Conservation (phyloP, 2,797 vertebrate species). For the Euthynnus affinis region DNA sequence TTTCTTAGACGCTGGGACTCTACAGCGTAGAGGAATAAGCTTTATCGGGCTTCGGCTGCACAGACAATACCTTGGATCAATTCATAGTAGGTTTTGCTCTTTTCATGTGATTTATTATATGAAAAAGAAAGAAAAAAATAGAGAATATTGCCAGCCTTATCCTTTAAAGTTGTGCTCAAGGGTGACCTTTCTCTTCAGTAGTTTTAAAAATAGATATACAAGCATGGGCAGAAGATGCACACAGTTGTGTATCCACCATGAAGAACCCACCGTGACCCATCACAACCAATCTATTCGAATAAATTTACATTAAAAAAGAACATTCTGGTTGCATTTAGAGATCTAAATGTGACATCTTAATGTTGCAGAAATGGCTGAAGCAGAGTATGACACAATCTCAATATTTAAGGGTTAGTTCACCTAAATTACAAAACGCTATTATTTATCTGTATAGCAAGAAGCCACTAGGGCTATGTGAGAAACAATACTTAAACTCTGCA, state of each 20-base stretch:
- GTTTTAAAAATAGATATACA: constrained; percentile 29
- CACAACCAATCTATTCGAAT: constrained; percentile 27
- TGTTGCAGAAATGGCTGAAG: background rate
- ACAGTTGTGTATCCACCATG: background rate
- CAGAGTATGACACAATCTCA: background rate
- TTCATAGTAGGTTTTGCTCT: background rate
- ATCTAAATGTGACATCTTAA: constrained; percentile 1
- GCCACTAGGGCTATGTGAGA: background rate
- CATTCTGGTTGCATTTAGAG: constrained; percentile 11
- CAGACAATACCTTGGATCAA: no score
- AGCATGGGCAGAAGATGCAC: background rate
- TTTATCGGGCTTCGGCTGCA: background rate
- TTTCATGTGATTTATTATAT: background rate
- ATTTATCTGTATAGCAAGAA: constrained; percentile 3
- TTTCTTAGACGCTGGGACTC: background rate
- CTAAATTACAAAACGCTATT: background rate
- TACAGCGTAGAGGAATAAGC: background rate
- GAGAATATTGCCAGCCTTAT: background rate
- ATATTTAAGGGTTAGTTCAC: background rate
- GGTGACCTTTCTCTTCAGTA: background rate
- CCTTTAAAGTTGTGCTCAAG: background rate
- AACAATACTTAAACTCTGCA: constrained; percentile 17
- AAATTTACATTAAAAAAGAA: constrained; percentile 34
- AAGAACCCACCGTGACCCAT: constrained; percentile 12
- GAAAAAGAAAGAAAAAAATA: background rate